Conservation (phyloP, 2,888 invertebrate species). For the Antheraea assamensis region DNA sequence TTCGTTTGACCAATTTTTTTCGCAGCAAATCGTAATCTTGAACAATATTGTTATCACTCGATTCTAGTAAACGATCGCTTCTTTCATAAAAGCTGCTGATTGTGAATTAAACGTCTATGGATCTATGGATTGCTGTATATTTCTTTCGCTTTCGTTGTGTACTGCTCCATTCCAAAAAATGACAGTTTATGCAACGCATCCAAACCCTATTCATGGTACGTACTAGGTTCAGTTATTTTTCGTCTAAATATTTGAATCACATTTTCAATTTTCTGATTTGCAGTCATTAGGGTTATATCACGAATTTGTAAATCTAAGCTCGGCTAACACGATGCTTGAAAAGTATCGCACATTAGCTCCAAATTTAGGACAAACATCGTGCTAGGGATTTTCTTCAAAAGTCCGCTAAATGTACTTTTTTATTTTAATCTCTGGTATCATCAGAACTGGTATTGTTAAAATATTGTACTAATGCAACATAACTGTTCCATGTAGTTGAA, state of each 20-base stretch:
- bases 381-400: background rate
- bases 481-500: conserved; percentile 2
- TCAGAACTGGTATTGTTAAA: conserved; percentile 2
- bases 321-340: background rate
- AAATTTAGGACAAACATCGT: background rate
- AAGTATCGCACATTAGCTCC: background rate
- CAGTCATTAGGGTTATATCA: background rate
- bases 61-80: background rate
- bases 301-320: background rate
- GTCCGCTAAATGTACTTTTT: background rate
- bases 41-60: background rate
- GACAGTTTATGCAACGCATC: no score
- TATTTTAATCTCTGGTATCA: conserved; percentile 5
- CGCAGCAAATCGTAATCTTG: background rate
- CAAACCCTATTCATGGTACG: background rate
- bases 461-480: background rate
- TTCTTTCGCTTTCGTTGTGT: no score
- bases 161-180: no score
- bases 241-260: no score
- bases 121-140: no score
- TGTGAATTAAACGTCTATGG: no score
- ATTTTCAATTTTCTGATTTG: background rate
- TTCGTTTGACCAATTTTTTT: background rate
- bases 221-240: no score
- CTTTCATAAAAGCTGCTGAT: no score